A percentile compares a stretch with the other conserved stretches of the same genome.
These are phyloP conservation scores for Subacronicta megacephala DNA, from an alignment of 2,888 invertebrate genomes.

Conservation along the genomic window DNA sequence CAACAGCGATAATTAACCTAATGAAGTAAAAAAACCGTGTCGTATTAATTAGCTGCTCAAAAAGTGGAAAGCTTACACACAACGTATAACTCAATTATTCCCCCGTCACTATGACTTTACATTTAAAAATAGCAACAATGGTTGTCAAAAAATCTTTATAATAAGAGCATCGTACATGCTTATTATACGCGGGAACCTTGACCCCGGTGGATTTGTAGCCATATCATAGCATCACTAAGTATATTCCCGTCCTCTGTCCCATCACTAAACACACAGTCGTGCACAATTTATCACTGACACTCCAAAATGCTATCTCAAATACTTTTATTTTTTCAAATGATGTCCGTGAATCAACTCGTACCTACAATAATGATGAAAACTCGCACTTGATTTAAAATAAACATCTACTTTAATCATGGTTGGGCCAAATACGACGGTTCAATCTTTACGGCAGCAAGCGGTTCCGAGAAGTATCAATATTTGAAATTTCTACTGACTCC, in stretches of 20 bases:
- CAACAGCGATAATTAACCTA: constrained; percentile 2
- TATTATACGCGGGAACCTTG: constrained; percentile 21
- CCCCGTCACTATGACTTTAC: constrained; percentile 31
- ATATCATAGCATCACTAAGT: constrained; percentile 21
- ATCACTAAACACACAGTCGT: constrained; percentile 17
- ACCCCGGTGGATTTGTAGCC: constrained; percentile 11
- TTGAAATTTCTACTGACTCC: not conserved
- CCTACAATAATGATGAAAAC: constrained; percentile 1
- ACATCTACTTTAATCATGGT: constrained; percentile 38
- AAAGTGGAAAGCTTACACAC: constrained; percentile 31
- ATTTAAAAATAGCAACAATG: constrained; percentile 31
- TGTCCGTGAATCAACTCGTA: constrained; percentile 10
- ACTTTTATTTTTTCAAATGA: constrained; percentile 25
- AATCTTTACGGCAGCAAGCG: constrained; percentile 3
- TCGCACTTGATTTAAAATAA: constrained; percentile 35
- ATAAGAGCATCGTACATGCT: constrained; percentile 9
- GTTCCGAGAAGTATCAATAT: not conserved
- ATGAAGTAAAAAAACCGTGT: constrained; percentile 15
- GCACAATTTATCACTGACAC: constrained; percentile 20
- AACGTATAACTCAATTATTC: constrained; percentile 31
- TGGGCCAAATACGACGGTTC: constrained; percentile 11
- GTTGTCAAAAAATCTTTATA: constrained; percentile 30
- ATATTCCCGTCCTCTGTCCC: constrained; percentile 12
- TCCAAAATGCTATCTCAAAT: constrained; percentile 15
- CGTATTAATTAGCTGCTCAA: constrained; percentile 36